phyloP scores from a whole-genome alignment of 2,797 vertebrate genomes.

The Cryptoblepharus egeriae region DNA sequence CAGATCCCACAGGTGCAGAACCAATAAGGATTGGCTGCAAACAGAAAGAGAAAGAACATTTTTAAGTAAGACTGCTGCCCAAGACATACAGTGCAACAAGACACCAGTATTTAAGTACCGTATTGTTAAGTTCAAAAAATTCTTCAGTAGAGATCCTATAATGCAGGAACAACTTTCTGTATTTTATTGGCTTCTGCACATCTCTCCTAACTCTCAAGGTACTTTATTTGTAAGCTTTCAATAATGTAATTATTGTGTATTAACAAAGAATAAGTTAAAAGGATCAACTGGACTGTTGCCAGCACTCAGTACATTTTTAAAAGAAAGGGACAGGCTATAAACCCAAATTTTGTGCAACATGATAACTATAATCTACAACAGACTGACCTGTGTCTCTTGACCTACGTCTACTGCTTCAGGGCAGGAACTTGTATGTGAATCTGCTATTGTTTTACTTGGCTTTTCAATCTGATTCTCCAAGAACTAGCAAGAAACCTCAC shows the following conservation, averaged over 20 bases:
- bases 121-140: not conserved
- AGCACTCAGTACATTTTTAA: not conserved
- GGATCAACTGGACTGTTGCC: not conserved
- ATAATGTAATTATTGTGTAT: not conserved
- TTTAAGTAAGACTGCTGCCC: slow-evolving; percentile 10
- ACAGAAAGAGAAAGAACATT: not conserved
- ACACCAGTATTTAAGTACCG: not conserved
- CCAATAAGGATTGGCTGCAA: slow-evolving; percentile 90
- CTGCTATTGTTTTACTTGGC: not conserved
- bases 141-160: not conserved
- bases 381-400: not conserved
- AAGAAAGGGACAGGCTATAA: not conserved
- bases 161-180: not conserved
- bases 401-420: not conserved
- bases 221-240: not conserved
- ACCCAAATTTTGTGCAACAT: not conserved
- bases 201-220: not conserved
- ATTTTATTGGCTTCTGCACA: not conserved
- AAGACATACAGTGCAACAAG: not conserved
- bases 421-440: not conserved
- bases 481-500: not conserved
- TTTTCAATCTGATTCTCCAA: not conserved
- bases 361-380: too few relatives aligned
- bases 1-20: slow-evolving; percentile 87
- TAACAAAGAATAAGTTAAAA: not conserved